phyloP scores from a whole-genome alignment of 2,797 vertebrate genomes.

The Ctenosaura bakeri region DNA sequence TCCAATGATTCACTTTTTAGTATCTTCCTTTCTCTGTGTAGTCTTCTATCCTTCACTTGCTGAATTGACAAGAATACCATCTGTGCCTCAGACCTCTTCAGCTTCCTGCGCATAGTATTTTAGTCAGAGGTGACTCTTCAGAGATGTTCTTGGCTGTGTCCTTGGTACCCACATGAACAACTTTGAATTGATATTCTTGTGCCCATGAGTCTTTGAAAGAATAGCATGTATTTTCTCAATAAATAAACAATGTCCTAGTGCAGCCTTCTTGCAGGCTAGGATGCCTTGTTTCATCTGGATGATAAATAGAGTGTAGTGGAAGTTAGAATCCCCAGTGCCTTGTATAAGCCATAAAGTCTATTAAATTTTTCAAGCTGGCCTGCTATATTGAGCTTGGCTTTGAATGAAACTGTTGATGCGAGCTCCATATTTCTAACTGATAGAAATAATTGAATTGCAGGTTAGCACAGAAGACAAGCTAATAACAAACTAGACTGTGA shows the following conservation, averaged over 20 bases:
- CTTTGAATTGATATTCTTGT: not conserved
- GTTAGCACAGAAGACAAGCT: not conserved
- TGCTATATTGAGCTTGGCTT: not conserved
- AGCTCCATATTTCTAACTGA: not conserved
- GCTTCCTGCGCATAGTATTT: too few relatives aligned
- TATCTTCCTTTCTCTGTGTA: too few relatives aligned
- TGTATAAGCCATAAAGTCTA: not conserved
- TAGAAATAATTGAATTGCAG: conserved; percentile 1
- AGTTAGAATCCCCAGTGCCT: not conserved
- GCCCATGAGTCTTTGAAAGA: not conserved
- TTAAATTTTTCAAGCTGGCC: not conserved
- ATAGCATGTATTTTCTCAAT: not conserved
- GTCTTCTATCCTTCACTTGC: too few relatives aligned
- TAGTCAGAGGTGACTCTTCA: too few relatives aligned
- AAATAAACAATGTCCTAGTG: not conserved
- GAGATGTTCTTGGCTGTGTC: too few relatives aligned
- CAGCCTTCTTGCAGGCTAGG: not conserved
- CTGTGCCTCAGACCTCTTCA: too few relatives aligned
- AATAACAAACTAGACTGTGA: not conserved
- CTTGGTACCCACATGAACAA: too few relatives aligned
- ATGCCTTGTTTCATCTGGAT: not conserved
- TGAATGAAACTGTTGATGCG: not conserved
- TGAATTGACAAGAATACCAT: too few relatives aligned
- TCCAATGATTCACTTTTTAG: too few relatives aligned
- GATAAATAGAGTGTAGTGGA: not conserved